Conservation (phyloP, 2,888 invertebrate species). For the Scrobipalpa costella region DNA sequence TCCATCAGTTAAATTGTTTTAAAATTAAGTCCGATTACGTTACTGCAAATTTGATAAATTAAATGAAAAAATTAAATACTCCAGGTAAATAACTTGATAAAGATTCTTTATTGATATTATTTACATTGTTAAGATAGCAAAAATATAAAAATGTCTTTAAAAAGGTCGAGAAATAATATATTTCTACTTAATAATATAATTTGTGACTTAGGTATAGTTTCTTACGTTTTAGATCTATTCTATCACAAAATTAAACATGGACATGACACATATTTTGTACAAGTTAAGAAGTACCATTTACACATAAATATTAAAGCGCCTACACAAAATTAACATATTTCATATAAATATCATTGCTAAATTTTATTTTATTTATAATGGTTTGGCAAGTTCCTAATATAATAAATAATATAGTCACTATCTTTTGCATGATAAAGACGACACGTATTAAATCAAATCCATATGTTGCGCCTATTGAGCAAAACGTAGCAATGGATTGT, state of each 20-base stretch:
- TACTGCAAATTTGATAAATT: too few relatives aligned
- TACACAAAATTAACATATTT: not conserved
- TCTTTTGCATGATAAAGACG: not conserved
- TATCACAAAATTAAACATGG: conserved; percentile 23
- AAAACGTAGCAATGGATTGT: too few relatives aligned
- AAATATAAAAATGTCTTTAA: conserved; percentile 2
- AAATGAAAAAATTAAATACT: not conserved
- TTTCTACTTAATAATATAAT: not conserved
- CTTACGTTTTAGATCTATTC: not conserved
- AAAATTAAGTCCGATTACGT: too few relatives aligned
- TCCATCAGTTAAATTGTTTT: too few relatives aligned
- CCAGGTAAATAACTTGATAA: not conserved
- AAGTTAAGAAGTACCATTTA: conserved; percentile 2
- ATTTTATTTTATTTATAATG: too few relatives aligned
- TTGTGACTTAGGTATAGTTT: conserved; percentile 23
- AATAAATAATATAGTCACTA: not conserved
- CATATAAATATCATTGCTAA: too few relatives aligned
- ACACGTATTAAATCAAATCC: not conserved
- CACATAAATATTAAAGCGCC: not conserved
- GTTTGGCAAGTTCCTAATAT: not conserved
- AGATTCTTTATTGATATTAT: not conserved
- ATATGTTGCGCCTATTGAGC: too few relatives aligned
- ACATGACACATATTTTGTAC: conserved; percentile 28
- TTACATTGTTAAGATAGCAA: conserved; percentile 5
- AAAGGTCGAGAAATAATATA: not conserved